These are phyloP conservation scores for Trachelus tabidus DNA, from an alignment of 2,888 invertebrate genomes.

Conservation along the genomic window DNA sequence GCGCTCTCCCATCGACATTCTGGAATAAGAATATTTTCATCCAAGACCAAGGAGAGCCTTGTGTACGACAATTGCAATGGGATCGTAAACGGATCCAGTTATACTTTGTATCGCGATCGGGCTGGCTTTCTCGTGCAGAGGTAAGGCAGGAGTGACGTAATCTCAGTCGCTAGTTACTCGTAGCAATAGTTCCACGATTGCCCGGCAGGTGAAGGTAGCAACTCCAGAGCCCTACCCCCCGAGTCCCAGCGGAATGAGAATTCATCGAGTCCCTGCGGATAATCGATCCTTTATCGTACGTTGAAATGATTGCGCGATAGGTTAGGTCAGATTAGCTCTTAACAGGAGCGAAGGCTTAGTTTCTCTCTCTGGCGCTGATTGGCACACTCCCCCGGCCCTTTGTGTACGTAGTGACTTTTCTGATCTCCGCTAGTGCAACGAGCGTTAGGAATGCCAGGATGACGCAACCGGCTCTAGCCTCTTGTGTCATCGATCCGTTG, in stretches of 20 bases:
- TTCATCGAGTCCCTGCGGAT: neutral
- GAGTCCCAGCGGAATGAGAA: neutral
- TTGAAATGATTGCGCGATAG: neutral
- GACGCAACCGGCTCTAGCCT: constrained; percentile 45
- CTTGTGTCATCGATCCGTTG: neutral
- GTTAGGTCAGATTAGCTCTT: neutral
- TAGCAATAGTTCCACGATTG: neutral
- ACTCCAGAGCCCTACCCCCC: neutral
- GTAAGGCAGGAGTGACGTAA: neutral
- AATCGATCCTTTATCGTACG: neutral
- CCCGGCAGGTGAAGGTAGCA: neutral
- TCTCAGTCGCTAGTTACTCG: neutral
- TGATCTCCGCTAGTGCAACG: constrained; percentile 11
- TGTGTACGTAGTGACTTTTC: neutral
- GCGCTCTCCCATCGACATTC: neutral
- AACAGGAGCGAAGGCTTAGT: neutral
- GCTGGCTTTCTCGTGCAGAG: neutral
- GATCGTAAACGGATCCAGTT: neutral
- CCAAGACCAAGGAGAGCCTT: neutral
- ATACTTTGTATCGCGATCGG: neutral
- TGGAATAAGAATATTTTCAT: neutral
- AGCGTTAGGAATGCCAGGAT: constrained; percentile 49
- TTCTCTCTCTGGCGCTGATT: neutral
- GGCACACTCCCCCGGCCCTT: neutral
- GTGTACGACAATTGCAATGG: neutral